A percentile compares a stretch with the other conserved stretches of the same genome.
These are phyloP conservation scores for Urophycis tenuis DNA, from an alignment of 2,797 vertebrate species.

Conservation along the genomic window DNA sequence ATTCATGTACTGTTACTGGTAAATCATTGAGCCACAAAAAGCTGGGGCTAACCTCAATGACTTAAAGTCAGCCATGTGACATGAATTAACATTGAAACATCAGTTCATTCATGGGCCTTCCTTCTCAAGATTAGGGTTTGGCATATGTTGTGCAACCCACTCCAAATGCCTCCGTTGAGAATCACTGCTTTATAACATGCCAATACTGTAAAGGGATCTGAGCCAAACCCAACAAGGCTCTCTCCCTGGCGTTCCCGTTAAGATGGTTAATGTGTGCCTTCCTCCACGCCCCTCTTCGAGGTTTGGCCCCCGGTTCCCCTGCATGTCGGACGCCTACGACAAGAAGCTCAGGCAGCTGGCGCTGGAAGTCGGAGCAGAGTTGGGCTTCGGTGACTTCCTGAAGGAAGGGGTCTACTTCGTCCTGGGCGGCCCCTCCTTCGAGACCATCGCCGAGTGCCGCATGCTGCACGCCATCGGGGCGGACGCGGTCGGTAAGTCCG, in stretches of 20 bases:
- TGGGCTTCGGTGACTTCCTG: constrained; percentile 67
- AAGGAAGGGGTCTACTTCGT: constrained; percentile 80
- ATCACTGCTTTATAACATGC: no score
- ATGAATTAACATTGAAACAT: no score
- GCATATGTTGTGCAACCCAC: no score
- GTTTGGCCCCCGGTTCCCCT: constrained; percentile 82
- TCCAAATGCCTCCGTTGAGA: no score
- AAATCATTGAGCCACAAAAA: no score
- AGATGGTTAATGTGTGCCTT: background rate
- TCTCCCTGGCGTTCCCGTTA: background rate
- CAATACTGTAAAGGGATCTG: no score
- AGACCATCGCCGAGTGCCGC: constrained; percentile 81
- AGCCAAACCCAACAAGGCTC: background rate
- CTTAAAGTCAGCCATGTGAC: no score
- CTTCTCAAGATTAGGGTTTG: no score
- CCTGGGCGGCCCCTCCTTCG: constrained; percentile 77
- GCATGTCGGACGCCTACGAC: constrained; percentile 87
- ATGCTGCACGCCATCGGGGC: constrained; percentile 74
- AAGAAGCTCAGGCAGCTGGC: constrained; percentile 67
- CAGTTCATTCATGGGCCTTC: no score
- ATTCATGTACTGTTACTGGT: no score
- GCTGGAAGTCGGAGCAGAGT: constrained; percentile 55
- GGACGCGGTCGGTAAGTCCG: constrained; percentile 79
- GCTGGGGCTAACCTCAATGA: no score
- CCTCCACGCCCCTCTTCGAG: constrained; percentile 46